A percentile compares a stretch with the other conserved stretches of the same genome.
Evolutionary conservation across 2,797 vertebrate genomes (phyloP).

Genomic region (Triplophysa bombifrons): DNA sequence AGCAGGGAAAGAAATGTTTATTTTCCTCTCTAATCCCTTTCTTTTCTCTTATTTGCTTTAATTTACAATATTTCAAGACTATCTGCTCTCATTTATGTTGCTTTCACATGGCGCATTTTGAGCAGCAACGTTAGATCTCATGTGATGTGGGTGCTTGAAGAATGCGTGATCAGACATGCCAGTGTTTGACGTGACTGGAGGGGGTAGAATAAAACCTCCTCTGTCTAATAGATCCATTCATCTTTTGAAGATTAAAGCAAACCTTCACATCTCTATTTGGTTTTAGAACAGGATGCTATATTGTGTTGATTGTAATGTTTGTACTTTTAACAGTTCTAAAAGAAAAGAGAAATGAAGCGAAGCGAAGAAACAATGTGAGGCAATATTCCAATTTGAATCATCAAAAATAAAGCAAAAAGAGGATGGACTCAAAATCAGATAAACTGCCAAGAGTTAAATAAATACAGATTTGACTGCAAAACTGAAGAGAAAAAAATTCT

Average conservation of each 20-base stretch:
- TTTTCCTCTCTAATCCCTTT: conserved; percentile 37
- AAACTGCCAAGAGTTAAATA: conserved; percentile 4
- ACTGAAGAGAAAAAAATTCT: not conserved
- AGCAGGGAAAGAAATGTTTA: conserved; percentile 54
- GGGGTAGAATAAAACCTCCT: conserved; percentile 27
- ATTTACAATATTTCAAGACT: not conserved
- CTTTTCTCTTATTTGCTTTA: conserved; percentile 9
- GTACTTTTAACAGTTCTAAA: not conserved
- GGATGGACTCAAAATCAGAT: conserved; percentile 14
- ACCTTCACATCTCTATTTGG: not conserved
- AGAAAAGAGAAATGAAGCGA: not conserved
- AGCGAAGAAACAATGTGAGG: not conserved
- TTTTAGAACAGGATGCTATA: not conserved
- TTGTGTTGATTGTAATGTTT: not conserved
- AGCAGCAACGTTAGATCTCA: conserved; percentile 11
- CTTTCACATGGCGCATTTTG: not conserved
- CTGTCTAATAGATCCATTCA: not conserved
- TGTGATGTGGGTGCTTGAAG: conserved; percentile 1
- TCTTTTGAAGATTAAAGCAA: not conserved
- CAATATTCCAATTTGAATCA: not conserved
- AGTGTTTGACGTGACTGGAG: conserved; percentile 27
- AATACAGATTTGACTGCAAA: conserved; percentile 12
- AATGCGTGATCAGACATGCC: conserved; percentile 30
- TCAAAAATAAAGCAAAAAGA: conserved; percentile 17
- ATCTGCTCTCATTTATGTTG: not conserved